Evolutionary conservation across 2,113 vertebrate genomes (phyloP), one percentile per base, ranked within the genome.

Genomic region (Eptesicus fuscus): DNA sequence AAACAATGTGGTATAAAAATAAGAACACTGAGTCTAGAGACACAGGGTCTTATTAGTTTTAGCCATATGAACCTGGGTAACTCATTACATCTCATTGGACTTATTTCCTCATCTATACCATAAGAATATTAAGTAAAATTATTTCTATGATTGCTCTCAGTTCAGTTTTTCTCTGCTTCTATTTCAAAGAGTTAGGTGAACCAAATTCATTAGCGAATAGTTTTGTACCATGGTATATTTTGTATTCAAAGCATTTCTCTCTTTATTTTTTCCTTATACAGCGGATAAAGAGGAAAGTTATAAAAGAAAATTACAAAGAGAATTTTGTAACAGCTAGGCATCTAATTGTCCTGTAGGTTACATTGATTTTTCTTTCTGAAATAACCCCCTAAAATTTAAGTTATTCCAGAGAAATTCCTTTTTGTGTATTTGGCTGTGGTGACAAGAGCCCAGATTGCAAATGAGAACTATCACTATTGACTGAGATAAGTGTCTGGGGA

Each of bases 361-460:
- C 40, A 88, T n/a, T 83, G 51, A 76, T 56, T 92, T 92, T 91
- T 90, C 78, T 76, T 32, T 49, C 73, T 63, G 63, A 92, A 93
- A 86, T 47, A 17, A 0, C 16, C n/a, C 25, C 89, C 35, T 87
- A 83, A 92, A 79, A 77, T 90, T 61, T 74, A 85, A 90, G 42
- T 74, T 84, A 88, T 88, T 95, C 18, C 44, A 94, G 44, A 63
- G 23, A 96, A 90, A 71, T 77, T 37, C 63, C 10, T 93, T 86
- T 65, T 56, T 71, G 23, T 22, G 20, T 95, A 59, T 86, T 83
- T 89, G 63, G 14, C 67, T 94, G 37, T 49, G 20, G 88, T 22
- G 51, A 49, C 42, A 67, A 71, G 40, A 28, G 20, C 35, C n/a
- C 84, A 84, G n/a, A 79, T 30, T 59, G 70, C 56, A 88, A 88